These are phyloP conservation scores for Gonioctena quinquepunctata DNA, from an alignment of 1,140 invertebrate species.

Conservation along the genomic window DNA sequence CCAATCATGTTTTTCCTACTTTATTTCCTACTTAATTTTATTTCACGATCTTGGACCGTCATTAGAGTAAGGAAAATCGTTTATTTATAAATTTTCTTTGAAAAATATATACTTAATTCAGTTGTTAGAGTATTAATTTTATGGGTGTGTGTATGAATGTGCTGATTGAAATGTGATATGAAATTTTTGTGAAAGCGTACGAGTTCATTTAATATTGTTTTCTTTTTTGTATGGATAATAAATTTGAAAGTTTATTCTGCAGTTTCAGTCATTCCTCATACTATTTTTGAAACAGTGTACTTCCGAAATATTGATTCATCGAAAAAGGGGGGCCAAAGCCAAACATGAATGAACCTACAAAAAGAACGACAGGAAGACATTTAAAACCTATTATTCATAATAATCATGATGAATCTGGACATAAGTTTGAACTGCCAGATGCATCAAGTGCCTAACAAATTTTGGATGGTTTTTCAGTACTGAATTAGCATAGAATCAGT, in stretches of 20 bases:
- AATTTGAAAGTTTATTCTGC: slow-evolving; percentile 36
- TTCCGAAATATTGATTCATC: too few relatives aligned
- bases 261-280: not conserved
- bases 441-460: too few relatives aligned
- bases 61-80: slow-evolving; percentile 31
- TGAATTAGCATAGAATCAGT: too few relatives aligned
- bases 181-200: slow-evolving; percentile 37
- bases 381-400: too few relatives aligned
- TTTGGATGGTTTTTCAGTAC: too few relatives aligned
- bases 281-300: too few relatives aligned
- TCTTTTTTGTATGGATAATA: slow-evolving; percentile 43
- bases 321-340: too few relatives aligned
- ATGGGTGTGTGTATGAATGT: slow-evolving; percentile 32
- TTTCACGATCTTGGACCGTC: slow-evolving; percentile 38
- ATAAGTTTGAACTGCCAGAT: too few relatives aligned
- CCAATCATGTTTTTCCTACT: slow-evolving; percentile 19
- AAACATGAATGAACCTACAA: too few relatives aligned
- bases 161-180: slow-evolving; percentile 36
- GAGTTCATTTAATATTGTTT: slow-evolving; percentile 38
- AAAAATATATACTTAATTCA: slow-evolving; percentile 44
- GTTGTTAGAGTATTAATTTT: slow-evolving; percentile 39
- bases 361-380: too few relatives aligned
- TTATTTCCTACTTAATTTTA: slow-evolving; percentile 36
- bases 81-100: slow-evolving; percentile 43
- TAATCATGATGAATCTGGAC: too few relatives aligned